Conservation (phyloP, 2,113 vertebrate genomes). For the Uria aalge region DNA sequence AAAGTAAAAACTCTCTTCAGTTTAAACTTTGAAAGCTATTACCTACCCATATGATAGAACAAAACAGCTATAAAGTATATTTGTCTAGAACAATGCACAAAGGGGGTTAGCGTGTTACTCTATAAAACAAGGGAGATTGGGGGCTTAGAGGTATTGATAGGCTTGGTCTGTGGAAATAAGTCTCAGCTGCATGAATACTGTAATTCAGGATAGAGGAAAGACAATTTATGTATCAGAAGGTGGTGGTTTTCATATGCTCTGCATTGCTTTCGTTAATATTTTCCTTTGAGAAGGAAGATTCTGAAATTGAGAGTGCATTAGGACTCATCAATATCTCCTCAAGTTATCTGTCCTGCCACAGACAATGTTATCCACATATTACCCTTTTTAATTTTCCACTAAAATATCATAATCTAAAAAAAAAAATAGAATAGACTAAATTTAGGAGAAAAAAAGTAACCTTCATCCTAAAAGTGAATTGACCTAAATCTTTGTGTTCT, state of each 20-base stretch:
- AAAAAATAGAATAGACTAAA: not conserved
- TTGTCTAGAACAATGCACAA: slow-evolving; percentile 29
- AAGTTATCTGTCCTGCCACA: not conserved
- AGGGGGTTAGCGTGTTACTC: slow-evolving; percentile 27
- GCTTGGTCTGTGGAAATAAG: slow-evolving; percentile 8
- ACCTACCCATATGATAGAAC: not conserved
- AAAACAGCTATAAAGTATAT: slow-evolving; percentile 7
- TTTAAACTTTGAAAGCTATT: slow-evolving; percentile 44
- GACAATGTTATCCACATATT: not conserved
- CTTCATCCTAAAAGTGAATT: not conserved
- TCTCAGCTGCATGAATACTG: not conserved
- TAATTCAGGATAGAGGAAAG: slow-evolving; percentile 30
- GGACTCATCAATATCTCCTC: not conserved
- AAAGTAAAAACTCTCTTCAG: not conserved
- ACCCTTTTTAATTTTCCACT: not conserved
- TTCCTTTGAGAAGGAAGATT: not conserved
- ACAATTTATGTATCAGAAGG: slow-evolving; percentile 19
- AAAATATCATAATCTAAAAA: not conserved
- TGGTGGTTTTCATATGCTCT: not conserved
- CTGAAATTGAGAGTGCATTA: not conserved
- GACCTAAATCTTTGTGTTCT: not conserved
- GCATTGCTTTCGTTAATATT: slow-evolving; percentile 28
- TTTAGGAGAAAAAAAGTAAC: not conserved
- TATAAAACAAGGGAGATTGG: not conserved
- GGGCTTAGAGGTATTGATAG: not conserved